phyloP scores from a whole-genome alignment of 2,888 invertebrate species.

The Apodemia duryi region DNA sequence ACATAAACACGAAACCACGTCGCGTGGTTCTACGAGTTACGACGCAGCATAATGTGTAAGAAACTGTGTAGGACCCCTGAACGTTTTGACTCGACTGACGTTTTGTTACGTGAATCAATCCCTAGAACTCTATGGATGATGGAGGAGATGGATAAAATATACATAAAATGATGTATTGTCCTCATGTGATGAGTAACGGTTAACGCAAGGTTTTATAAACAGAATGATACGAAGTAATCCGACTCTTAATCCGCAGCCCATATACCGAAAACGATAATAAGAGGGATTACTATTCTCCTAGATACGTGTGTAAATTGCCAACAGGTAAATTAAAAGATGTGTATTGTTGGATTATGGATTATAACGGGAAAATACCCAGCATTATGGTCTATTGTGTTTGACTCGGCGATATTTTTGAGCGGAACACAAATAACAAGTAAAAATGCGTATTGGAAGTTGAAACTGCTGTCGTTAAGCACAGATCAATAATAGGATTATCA shows the following conservation, averaged over 20 bases:
- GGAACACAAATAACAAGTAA: not conserved
- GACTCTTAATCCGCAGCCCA: not conserved
- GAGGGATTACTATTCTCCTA: not conserved
- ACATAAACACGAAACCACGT: no score
- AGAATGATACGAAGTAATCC: not conserved
- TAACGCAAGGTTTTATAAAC: not conserved
- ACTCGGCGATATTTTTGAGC: not conserved
- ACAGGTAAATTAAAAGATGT: not conserved
- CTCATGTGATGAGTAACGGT: not conserved
- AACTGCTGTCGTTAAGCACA: no score
- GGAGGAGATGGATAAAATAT: no score
- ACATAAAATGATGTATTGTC: no score
- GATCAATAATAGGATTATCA: no score
- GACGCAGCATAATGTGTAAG: no score
- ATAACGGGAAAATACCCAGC: not conserved
- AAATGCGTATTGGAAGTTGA: not conserved
- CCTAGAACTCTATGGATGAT: no score
- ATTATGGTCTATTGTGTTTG: not conserved
- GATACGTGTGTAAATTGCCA: not conserved
- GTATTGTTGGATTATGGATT: constrained; percentile 5
- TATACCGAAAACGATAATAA: not conserved
- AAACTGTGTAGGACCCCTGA: no score
- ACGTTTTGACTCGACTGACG: no score
- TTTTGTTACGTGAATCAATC: no score
- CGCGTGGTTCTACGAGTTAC: no score